Percentiles rank a stretch among this genome's conserved stretches.
Conservation (phyloP, 2,797 vertebrate species). For the Hippocampus kuda region DNA sequence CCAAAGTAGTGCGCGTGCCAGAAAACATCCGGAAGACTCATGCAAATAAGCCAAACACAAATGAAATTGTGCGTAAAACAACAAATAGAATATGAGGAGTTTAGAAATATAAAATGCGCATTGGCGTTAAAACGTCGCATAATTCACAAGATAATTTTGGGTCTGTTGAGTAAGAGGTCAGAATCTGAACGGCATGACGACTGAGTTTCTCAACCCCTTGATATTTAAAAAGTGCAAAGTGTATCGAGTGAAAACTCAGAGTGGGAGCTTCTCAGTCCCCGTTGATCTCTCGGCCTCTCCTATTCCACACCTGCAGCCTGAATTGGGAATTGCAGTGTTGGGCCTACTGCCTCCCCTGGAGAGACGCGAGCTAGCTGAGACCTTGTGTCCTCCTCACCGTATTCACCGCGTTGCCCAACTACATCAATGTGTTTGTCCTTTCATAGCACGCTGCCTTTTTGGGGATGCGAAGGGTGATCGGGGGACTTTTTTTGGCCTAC, state of each 20-base stretch:
- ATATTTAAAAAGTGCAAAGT: background rate
- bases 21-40: background rate
- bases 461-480: no score
- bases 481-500: background rate
- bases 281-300: constrained; percentile 36
- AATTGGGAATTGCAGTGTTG: constrained; percentile 48
- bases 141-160: background rate
- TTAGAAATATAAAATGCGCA: background rate
- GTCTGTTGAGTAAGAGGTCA: background rate
- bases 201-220: background rate
- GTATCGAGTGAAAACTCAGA: constrained; percentile 15
- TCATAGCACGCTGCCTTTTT: background rate
- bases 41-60: background rate
- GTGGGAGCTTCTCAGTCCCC: constrained; percentile 11
- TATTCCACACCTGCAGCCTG: constrained; percentile 63
- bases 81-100: background rate
- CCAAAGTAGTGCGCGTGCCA: background rate
- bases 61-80: background rate
- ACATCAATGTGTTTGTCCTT: background rate
- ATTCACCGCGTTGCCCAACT: background rate
- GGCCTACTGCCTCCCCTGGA: constrained; percentile 40
- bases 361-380: constrained; percentile 25
- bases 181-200: background rate
- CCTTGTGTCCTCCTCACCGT: constrained; percentile 15
- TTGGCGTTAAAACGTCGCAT: background rate